Evolutionary conservation across 1,140 invertebrate species (phyloP), one percentile per base, ranked within the genome.

Genomic region (Heliconius hermathena): DNA sequence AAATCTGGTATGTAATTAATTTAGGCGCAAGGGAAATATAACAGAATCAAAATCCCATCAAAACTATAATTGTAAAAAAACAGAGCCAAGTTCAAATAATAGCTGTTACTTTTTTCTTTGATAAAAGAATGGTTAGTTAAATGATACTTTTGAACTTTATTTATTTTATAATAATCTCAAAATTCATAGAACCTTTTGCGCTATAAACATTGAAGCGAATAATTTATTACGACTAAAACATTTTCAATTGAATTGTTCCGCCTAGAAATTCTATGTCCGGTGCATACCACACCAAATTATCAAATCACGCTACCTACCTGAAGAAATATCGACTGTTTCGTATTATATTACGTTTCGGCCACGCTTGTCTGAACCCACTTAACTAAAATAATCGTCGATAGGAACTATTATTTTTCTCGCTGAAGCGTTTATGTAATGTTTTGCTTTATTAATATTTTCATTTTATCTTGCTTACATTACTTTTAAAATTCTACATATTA

Each of bases 181-280:
- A 60, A 11, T 26, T 60, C 6, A 13, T 9, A 60, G 26, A 8
- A 22, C n/a, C 26, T 66, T 29, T 66, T 66, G 26, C n/a, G 57
- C n/a, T 22, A 60, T 26, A 66, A 26, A 66, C 29, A 26, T 66
- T 66, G 60, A 66, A 13, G 60, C n/a, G 3, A n/a, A 29, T 29
- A 66, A 66, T 29, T 66, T 26, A 66, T 29, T 13, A 60, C 36
- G 22, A 57, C 22, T 16, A 52, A 41, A 60, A 71, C 18, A 38
- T 72, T 72, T 72, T 38, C 38, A 22, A 76, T 70, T 76, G 8
- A 20, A 76, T 70, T 76, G 41, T 49, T 76, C 66, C 75, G 66
- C 41, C 75, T 76, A 76, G 75, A 76, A 76, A 76, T 46, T 38
- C 66, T 9, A 33, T 41, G 38, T 76, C 75, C 75, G 75, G 75